phyloP scores from a whole-genome alignment of 2,113 vertebrate genomes.

The Eulacestoma nigropectus region DNA sequence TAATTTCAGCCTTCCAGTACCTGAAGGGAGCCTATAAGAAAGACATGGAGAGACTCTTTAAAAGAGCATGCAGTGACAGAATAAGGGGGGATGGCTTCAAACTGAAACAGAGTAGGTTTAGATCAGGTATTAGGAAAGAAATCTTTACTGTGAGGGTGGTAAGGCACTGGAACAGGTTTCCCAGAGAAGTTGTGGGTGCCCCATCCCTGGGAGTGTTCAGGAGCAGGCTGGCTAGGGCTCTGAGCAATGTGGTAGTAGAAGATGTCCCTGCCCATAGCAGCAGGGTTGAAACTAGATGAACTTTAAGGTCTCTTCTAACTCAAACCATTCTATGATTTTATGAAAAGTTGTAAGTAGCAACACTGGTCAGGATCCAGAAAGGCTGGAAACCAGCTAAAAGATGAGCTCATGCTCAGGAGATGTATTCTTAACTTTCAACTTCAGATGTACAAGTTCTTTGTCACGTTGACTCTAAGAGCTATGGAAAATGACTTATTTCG shows the following conservation, averaged over 20 bases:
- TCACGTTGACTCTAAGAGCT: not conserved
- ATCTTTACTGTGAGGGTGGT: not conserved
- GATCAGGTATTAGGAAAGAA: not conserved
- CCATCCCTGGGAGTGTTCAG: not conserved
- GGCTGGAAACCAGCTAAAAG: not conserved
- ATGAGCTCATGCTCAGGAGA: not conserved
- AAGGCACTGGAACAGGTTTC: not conserved
- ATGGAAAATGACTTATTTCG: not conserved
- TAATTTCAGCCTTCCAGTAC: not conserved
- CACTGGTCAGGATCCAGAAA: not conserved
- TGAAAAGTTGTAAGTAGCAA: not conserved
- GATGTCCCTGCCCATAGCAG: too few species aligned
- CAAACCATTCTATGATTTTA: not conserved
- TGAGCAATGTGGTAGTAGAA: not conserved
- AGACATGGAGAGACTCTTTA: not conserved
- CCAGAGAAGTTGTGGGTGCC: not conserved
- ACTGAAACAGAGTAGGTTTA: not conserved
- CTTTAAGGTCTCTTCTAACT: not conserved
- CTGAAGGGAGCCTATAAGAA: not conserved
- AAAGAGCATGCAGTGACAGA: not conserved
- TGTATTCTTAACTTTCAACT: not conserved
- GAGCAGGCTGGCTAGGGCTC: not conserved
- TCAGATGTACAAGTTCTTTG: not conserved
- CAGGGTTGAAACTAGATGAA: not conserved
- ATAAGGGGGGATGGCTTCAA: not conserved